Conservation (phyloP, 2,797 vertebrate species). For the Melanotaenia boesemani region DNA sequence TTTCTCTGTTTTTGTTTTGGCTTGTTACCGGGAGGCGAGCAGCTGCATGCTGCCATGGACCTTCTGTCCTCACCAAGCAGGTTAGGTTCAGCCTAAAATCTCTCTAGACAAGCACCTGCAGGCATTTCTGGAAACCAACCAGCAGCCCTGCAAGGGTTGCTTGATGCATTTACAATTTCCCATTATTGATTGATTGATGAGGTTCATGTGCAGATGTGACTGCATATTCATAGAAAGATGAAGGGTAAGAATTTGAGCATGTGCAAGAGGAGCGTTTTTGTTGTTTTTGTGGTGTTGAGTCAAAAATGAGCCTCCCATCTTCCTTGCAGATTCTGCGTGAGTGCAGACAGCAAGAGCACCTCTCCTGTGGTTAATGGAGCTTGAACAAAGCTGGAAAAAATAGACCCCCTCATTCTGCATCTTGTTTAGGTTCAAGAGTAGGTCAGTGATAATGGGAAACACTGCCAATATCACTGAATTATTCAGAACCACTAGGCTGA, state of each 20-base stretch:
- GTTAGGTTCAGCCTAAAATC: constrained; percentile 7
- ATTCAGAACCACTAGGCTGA: constrained; percentile 49
- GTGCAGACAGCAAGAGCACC: constrained; percentile 36
- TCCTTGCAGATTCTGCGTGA: constrained; percentile 42
- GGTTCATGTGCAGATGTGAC: background rate
- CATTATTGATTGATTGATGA: constrained; percentile 20
- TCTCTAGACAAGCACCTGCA: constrained; percentile 20
- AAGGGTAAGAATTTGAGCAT: background rate
- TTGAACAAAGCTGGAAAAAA: constrained; percentile 57
- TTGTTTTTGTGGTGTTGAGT: constrained; percentile 21
- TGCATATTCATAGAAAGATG: no score
- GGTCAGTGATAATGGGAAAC: constrained; percentile 64
- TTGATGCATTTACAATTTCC: constrained; percentile 11
- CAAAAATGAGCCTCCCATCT: constrained; percentile 26
- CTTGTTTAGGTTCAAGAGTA: constrained; percentile 64
- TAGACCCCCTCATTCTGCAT: constrained; percentile 48
- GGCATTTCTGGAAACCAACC: background rate
- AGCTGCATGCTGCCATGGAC: constrained; percentile 29
- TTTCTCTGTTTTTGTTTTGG: constrained; percentile 62
- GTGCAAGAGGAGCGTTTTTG: background rate
- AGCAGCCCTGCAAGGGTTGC: no score
- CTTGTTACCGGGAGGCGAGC: constrained; percentile 43
- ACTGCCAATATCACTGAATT: constrained; percentile 52
- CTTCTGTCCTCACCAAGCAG: background rate
- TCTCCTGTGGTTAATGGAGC: constrained; percentile 64